Evolutionary conservation across 2,113 vertebrate genomes (phyloP).

Genomic region (Candoia aspera): DNA sequence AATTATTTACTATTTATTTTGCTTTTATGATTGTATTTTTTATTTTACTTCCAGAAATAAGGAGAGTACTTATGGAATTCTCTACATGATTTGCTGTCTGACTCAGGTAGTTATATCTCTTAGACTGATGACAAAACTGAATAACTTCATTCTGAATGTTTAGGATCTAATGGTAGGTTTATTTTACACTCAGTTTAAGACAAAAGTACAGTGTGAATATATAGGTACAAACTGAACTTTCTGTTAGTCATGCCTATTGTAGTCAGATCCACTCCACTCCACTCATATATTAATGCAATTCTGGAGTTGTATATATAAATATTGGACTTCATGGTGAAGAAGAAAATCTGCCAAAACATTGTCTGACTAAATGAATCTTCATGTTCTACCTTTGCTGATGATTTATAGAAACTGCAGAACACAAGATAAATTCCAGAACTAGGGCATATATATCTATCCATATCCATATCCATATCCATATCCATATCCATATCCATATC

Average conservation of each 20-base stretch:
- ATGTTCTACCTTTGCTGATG: constrained; percentile 41
- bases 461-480: too few species aligned
- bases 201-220: background rate
- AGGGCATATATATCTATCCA: too few species aligned
- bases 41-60: background rate
- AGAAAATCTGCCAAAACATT: background rate
- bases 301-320: background rate
- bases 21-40: background rate
- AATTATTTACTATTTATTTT: background rate
- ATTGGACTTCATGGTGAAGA: background rate
- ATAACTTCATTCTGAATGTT: background rate
- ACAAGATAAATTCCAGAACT: background rate
- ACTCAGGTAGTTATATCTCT: background rate
- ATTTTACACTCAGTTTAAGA: background rate
- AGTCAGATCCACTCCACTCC: background rate
- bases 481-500: too few species aligned
- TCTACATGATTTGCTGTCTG: background rate
- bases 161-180: background rate
- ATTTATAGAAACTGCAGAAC: constrained; percentile 35
- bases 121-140: background rate
- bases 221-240: background rate
- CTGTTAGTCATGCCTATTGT: background rate
- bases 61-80: background rate
- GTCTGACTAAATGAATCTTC: background rate
- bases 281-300: background rate